Base-by-base conservation (phyloP, 2,113 vertebrate species). In the Phylloscopus trochilus region DNA sequence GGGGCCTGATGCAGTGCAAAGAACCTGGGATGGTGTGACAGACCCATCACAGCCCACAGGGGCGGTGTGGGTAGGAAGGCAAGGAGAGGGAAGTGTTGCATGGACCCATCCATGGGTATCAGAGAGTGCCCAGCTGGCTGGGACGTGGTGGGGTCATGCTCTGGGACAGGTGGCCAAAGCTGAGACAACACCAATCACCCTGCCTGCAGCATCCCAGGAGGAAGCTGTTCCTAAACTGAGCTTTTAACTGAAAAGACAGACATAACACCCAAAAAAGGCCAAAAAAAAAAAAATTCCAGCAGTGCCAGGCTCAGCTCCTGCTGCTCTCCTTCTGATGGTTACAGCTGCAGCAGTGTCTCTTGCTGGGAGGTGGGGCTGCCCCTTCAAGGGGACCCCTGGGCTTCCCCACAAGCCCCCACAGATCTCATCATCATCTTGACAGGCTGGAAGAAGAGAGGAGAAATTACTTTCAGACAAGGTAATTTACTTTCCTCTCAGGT, bases 81-180 rank as follows among this genome's bases (percentile, higher is more conserved):
- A 24, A 10, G 43, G 13, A 14, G 60, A 35, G 43, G 26, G 24
- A 27, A 41, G 22, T 2, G 3, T 2, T 35, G 24, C 33, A 5
- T 3, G 53, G 30, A 35, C 6, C 56, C 53, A 35, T 13, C 26
- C 46, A 0, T 1, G 30, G 43, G 9, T 22, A 22, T 5, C 26
- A 33, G 53, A 53, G 24, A 23, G 7, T 2, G 33, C 53, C 16
- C 67, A 35, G 68, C 33, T 4, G 13, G 33, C 31, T 9, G 58
- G 44, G n/a, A 35, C 19, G 30, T 1, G 6, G 0, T 46, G 41
- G 13, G 28, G 30, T 31, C 7, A 9, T 4, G 15, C 33, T 30
- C 31, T 1, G 4, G 49, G 60, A 2, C 35, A 49, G 11, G 10
- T 17, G 26, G 26, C 47, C 43, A 74, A 26, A 74, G 43, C 55